A percentile compares a stretch with the other conserved stretches of the same genome.
These are phyloP conservation scores for Akabosia matsudoensis DNA, from an alignment of 1,140 invertebrate genomes.

Conservation along the genomic window DNA sequence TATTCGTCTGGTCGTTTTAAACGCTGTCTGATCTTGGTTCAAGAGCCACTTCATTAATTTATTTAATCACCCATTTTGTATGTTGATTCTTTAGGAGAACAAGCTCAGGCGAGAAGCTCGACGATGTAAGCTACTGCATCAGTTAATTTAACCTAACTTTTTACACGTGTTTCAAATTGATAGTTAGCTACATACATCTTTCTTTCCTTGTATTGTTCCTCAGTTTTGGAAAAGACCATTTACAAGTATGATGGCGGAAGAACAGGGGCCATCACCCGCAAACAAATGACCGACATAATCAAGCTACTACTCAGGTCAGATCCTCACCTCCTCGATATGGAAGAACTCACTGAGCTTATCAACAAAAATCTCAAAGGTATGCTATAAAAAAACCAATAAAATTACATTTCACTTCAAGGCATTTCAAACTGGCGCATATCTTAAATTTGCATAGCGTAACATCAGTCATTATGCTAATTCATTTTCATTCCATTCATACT, in stretches of 20 bases:
- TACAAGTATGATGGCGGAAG: slow-evolving; percentile 22
- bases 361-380: slow-evolving; percentile 31
- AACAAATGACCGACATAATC: slow-evolving; percentile 28
- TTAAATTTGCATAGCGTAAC: background rate
- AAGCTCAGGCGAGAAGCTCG: slow-evolving; percentile 33
- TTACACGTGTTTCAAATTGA: too few species aligned
- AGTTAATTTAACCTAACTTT: background rate
- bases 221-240: slow-evolving; percentile 32
- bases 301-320: slow-evolving; percentile 31
- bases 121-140: slow-evolving; percentile 20
- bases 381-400: background rate
- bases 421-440: background rate
- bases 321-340: slow-evolving; percentile 23
- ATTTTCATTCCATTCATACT: background rate
- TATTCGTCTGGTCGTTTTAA: too few species aligned
- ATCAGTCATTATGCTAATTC: background rate
- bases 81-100: slow-evolving; percentile 28
- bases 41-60: background rate
- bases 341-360: slow-evolving; percentile 27
- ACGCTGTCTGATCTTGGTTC: too few species aligned
- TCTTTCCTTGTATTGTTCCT: background rate
- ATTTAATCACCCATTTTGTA: background rate
- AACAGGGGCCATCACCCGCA: slow-evolving; percentile 29
- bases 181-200: background rate
- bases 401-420: background rate